A percentile compares a stretch with the other conserved stretches of the same genome.
Evolutionary conservation across 2,113 vertebrate genomes (phyloP).

Genomic region (Mystacornis crossleyi): DNA sequence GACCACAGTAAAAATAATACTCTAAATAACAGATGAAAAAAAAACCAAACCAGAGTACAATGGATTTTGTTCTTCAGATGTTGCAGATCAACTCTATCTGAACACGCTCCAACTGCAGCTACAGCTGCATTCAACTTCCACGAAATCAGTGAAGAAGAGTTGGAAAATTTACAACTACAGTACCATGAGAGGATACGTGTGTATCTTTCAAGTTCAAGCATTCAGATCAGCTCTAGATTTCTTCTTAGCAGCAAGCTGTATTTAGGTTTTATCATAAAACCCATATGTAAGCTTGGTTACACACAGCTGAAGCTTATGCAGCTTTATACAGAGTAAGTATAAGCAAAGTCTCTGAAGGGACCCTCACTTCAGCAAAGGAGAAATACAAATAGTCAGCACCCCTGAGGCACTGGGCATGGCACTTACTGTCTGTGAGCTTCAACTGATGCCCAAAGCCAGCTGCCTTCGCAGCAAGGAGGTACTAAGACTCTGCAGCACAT

Average conservation of each 20-base stretch:
- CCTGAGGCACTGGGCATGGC: neutral
- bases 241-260: neutral
- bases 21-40: neutral
- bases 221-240: neutral
- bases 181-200: neutral
- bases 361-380: neutral
- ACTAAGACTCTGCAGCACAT: neutral
- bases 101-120: neutral
- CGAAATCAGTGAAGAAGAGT: neutral
- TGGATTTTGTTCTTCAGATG: neutral
- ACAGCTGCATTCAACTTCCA: neutral
- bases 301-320: neutral
- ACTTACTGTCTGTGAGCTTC: neutral
- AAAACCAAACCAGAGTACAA: fast-evolving
- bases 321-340: neutral
- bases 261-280: neutral
- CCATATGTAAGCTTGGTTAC: neutral
- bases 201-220: neutral
- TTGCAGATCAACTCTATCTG: neutral
- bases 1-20: neutral
- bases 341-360: neutral
- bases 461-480: neutral
- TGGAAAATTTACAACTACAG: neutral
- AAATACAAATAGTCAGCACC: neutral
- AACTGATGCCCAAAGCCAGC: neutral